Percentiles rank a stretch among this genome's conserved stretches.
These are phyloP conservation scores for Nycticebus coucang DNA, from an alignment of 2,113 vertebrate genomes.

Conservation along the genomic window DNA sequence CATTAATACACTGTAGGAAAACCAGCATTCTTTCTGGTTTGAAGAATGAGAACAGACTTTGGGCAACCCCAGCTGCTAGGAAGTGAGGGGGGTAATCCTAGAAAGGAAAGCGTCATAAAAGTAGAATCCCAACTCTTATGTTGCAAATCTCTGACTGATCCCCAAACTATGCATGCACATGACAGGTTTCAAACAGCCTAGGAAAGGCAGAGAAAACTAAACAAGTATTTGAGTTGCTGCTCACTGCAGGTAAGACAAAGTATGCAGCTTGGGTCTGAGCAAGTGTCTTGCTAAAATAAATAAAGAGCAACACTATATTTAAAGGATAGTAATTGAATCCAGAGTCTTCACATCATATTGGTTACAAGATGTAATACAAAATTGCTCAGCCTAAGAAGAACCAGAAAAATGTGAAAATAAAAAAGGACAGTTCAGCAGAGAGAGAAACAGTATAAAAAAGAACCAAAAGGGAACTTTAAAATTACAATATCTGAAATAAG, in stretches of 20 bases:
- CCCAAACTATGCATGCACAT: background rate
- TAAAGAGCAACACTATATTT: background rate
- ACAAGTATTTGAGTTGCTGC: slow-evolving; percentile 27
- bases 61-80: background rate
- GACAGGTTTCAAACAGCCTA: background rate
- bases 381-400: background rate
- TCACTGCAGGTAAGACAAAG: background rate
- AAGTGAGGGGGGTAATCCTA: background rate
- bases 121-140: background rate
- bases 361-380: background rate
- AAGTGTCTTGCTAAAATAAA: slow-evolving; percentile 17
- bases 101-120: background rate
- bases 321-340: background rate
- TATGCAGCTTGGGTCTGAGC: background rate
- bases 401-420: background rate
- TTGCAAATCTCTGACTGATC: background rate
- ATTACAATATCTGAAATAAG: background rate
- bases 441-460: background rate
- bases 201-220: background rate
- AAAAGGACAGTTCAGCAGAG: background rate
- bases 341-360: background rate
- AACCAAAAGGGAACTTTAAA: background rate
- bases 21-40: background rate
- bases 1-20: background rate
- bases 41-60: background rate